Evolutionary conservation across 1,140 invertebrate species (phyloP).

Genomic region (Bombyx mori): ASM3026992v2 NC_085124.1:7526001-7526500

Average conservation of each 20-base stretch:
- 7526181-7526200: conserved; percentile 67
- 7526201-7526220: conserved; percentile 66
- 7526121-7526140: conserved; percentile 29
- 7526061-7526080: too few relatives aligned
- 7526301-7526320: conserved; percentile 26
- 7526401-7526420: neutral
- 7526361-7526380: neutral
- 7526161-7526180: conserved; percentile 52
- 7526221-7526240: conserved; percentile 65
- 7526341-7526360: neutral
- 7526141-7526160: conserved; percentile 57
- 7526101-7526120: too few relatives aligned
- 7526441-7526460: too few relatives aligned
- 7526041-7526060: too few relatives aligned
- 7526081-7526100: too few relatives aligned
- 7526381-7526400: neutral
- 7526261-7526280: conserved; percentile 48
- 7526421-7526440: too few relatives aligned
- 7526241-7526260: conserved; percentile 59
- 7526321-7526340: conserved; percentile 2
- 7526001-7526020: too few relatives aligned
- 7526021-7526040: too few relatives aligned
- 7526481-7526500: too few relatives aligned
- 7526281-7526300: conserved; percentile 62
- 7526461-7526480: too few relatives aligned